A percentile compares a stretch with the other conserved stretches of the same genome.
phyloP scores from a whole-genome alignment of 2,797 vertebrate genomes.

The Buceros bicornis region DNA sequence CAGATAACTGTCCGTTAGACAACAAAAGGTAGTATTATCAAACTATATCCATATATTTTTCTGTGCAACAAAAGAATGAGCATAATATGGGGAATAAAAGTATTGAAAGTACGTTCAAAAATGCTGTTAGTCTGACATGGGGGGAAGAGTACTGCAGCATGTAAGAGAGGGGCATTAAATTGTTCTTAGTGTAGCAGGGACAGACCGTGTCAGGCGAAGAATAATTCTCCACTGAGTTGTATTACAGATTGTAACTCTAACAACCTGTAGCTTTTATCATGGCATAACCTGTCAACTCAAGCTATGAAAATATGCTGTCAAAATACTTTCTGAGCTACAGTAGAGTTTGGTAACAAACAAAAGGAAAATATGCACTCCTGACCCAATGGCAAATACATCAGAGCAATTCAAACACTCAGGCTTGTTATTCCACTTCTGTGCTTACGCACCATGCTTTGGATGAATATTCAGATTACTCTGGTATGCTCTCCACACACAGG shows the following conservation, averaged over 20 bases:
- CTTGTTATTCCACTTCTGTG: neutral
- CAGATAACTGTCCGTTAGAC: neutral
- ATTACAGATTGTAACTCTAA: neutral
- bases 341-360: neutral
- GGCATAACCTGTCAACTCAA: neutral
- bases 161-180: neutral
- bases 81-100: neutral
- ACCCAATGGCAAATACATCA: constrained; percentile 25
- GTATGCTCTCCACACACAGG: neutral
- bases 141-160: neutral
- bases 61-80: neutral
- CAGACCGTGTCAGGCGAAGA: neutral
- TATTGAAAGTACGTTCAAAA: neutral
- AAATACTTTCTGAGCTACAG: neutral
- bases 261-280: neutral
- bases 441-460: neutral
- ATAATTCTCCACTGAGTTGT: neutral
- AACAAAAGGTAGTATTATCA: neutral
- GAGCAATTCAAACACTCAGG: constrained; percentile 37
- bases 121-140: neutral
- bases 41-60: neutral
- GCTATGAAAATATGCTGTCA: neutral
- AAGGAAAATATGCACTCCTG: constrained; percentile 21
- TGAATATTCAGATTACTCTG: constrained; percentile 36
- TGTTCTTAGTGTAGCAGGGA: neutral